A percentile compares a stretch with the other conserved stretches of the same genome.
Conservation (phyloP, 2,113 vertebrate species). For the Prolemur simus region DNA sequence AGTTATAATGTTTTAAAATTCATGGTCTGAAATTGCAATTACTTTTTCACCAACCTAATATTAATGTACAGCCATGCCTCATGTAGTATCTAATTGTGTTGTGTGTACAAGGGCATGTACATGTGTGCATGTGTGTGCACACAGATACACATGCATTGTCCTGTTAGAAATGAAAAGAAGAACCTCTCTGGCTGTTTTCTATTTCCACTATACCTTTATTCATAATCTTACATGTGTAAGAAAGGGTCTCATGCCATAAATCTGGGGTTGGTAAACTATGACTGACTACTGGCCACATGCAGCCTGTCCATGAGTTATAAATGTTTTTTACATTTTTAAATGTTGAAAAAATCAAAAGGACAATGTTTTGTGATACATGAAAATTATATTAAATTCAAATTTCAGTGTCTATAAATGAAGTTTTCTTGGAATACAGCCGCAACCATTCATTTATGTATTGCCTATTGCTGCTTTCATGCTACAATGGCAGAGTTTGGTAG, state of each 20-base stretch:
- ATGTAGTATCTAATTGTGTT: background rate
- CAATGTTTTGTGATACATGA: background rate
- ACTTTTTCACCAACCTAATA: too few relatives aligned
- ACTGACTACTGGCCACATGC: background rate
- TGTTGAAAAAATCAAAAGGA: background rate
- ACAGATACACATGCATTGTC: background rate
- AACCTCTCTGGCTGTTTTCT: background rate
- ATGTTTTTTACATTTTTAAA: background rate
- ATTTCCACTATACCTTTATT: background rate
- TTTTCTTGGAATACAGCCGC: background rate
- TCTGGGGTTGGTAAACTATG: background rate
- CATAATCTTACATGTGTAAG: background rate
- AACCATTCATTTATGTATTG: background rate
- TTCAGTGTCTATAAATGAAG: background rate
- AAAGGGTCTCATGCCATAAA: background rate
- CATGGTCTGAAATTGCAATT: too few relatives aligned
- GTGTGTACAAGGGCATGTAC: background rate
- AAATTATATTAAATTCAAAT: background rate
- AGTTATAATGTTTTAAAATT: too few relatives aligned
- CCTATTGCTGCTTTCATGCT: background rate
- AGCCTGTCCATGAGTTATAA: background rate
- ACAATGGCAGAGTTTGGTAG: background rate
- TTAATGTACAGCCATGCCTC: background rate
- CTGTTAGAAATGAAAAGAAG: background rate
- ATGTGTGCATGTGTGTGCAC: background rate